Percentiles rank a stretch among this genome's conserved stretches.
Evolutionary conservation across 2,888 invertebrate genomes (phyloP).

Genomic region (Aproaerema taeniolella): DNA sequence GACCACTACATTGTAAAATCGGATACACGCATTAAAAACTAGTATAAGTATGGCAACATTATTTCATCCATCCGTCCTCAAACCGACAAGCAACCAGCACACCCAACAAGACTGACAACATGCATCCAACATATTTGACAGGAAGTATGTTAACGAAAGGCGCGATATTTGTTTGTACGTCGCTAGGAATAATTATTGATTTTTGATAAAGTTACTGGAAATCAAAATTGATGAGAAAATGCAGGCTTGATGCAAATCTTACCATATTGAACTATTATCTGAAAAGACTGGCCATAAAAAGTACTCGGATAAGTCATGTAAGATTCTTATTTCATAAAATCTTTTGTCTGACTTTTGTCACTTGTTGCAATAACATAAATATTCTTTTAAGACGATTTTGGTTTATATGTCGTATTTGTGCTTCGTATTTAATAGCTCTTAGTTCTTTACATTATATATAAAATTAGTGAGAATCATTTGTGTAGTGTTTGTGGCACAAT

Average conservation of each 20-base stretch:
- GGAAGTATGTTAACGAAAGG: slow-evolving; percentile 28
- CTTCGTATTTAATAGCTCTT: slow-evolving; percentile 12
- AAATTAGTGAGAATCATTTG: background rate
- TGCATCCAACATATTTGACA: background rate
- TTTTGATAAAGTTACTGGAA: slow-evolving; percentile 26
- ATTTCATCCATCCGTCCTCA: no score
- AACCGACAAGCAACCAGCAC: no score
- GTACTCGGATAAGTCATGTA: slow-evolving; percentile 25
- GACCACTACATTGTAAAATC: slow-evolving; percentile 1
- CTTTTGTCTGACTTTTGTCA: slow-evolving; percentile 35
- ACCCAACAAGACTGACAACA: no score
- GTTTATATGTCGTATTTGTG: slow-evolving; percentile 30
- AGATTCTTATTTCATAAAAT: slow-evolving; percentile 39
- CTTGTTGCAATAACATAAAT: slow-evolving; percentile 25
- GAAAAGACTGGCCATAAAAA: no score
- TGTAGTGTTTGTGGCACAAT: background rate
- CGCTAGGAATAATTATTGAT: slow-evolving; percentile 53
- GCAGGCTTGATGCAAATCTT: no score
- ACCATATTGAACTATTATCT: no score
- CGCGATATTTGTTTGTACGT: slow-evolving; percentile 60
- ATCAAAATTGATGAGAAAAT: no score
- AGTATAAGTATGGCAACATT: background rate
- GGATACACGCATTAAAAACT: slow-evolving; percentile 3
- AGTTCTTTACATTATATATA: slow-evolving; percentile 6
- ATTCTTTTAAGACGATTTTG: slow-evolving; percentile 31